Conservation (phyloP, 2,888 invertebrate species). For the Campopleginae sp. region DNA sequence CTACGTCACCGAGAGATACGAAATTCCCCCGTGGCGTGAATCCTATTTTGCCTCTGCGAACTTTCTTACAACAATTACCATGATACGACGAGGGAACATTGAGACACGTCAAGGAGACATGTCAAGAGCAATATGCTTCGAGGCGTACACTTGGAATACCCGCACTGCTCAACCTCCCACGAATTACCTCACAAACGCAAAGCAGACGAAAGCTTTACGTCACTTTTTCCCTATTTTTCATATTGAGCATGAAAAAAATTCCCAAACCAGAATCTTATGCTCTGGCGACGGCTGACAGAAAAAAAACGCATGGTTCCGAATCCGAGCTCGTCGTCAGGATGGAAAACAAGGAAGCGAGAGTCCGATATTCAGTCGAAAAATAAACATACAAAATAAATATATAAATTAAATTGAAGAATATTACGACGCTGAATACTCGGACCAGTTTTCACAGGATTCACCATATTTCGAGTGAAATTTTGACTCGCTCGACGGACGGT, state of each 20-base stretch:
- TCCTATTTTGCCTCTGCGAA: slow-evolving; percentile 43
- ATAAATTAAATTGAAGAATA: not conserved
- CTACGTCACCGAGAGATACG: slow-evolving; percentile 12
- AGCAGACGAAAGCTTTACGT: not conserved
- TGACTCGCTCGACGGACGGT: slow-evolving; percentile 6
- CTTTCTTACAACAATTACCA: slow-evolving; percentile 60
- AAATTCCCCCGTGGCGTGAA: slow-evolving; percentile 39
- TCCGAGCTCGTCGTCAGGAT: not conserved
- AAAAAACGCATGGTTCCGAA: not conserved
- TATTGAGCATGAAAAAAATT: not conserved
- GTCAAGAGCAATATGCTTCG: slow-evolving; percentile 24
- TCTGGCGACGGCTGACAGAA: not conserved
- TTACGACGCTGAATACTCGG: not conserved
- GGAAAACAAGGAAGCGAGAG: not conserved
- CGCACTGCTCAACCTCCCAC: not conserved
- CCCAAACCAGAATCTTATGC: not conserved
- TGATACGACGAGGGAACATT: slow-evolving; percentile 24
- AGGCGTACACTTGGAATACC: not conserved
- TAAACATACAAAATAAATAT: not conserved
- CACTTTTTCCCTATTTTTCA: not conserved
- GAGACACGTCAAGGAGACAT: slow-evolving; percentile 29
- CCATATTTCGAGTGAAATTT: not conserved
- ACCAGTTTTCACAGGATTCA: not conserved
- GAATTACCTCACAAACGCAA: not conserved
- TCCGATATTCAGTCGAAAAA: not conserved